phyloP scores from a whole-genome alignment of 2,797 vertebrate genomes.

The Fratercula arctica region DNA sequence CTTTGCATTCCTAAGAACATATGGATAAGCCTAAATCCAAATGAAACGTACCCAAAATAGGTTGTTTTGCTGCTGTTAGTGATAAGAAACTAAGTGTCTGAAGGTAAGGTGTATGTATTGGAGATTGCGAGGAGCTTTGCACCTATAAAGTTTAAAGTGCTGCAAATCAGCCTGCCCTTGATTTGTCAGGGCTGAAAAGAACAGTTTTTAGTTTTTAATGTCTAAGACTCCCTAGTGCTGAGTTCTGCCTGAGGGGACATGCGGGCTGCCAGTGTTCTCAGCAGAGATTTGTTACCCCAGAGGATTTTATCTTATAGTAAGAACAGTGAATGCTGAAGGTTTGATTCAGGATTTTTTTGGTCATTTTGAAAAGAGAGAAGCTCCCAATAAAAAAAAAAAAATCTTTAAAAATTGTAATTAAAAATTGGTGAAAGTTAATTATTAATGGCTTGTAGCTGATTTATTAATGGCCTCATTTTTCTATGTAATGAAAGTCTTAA shows the following conservation, averaged over 20 bases:
- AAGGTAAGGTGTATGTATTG: background rate
- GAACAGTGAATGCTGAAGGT: background rate
- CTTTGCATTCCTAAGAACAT: background rate
- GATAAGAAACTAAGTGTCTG: background rate
- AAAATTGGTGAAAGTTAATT: constrained; percentile 28
- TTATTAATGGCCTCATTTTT: constrained; percentile 50
- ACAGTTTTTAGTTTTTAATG: background rate
- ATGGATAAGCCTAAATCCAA: background rate
- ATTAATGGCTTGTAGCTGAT: constrained; percentile 16
- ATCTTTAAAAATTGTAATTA: background rate
- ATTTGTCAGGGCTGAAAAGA: background rate
- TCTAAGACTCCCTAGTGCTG: background rate
- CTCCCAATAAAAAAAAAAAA: background rate
- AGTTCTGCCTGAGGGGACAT: background rate
- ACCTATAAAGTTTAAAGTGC: background rate
- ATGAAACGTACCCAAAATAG: background rate
- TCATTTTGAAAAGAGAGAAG: background rate
- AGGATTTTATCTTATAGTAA: background rate
- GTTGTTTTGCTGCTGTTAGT: background rate
- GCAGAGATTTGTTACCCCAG: background rate
- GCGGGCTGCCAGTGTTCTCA: background rate
- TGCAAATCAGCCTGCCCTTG: background rate
- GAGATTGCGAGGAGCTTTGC: background rate
- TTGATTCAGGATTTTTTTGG: background rate
- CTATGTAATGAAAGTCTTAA: constrained; percentile 25